Base-by-base conservation (phyloP, 2,888 invertebrate species). In the Protodeltote pygarga region DNA sequence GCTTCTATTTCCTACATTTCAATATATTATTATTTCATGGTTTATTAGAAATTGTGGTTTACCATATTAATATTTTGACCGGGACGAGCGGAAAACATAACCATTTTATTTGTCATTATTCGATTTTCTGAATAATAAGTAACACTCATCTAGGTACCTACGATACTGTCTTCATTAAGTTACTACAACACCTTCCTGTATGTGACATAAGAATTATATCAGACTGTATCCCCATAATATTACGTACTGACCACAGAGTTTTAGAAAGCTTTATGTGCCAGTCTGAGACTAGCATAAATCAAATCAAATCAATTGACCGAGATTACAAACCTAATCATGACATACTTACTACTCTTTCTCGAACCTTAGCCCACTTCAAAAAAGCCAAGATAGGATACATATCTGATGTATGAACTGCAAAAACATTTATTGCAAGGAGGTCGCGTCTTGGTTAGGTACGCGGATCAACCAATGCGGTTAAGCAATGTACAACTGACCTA, bases 401-500 rank as follows among this genome's bases (percentile, higher is more conserved):
- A 23, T n/a, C 10, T 24, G 17, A 31, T 16, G 2, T n/a, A 2
- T 6, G 17, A 28, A 57, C 31, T 27, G 15, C 32, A 51, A 65
- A 65, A 62, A 38, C 24, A 35, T 29, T 29, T 21, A 37, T 10
- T 48, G 41, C 42, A 48, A 61, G 40, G 62, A 55, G 70, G 62
- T 49, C 70, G 62, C 38, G 57, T 27, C 44, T 44, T 46, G 45
- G 46, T 65, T 42, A 41, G 39, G 29, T 46, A 44, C 42, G 17
- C 50, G 42, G 66, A 53, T 59, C 48, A 42, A 44, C 45, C 11
- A 42, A 35, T 37, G 42, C 41, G 29, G 58, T 51, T 66, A 40
- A 54, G 42, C 67, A 62, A 66, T 49, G 39, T 46, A 45, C 40
- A 49, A 46, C 33, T 52, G 46, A 51, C 67, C 58, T 53, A 62